These are phyloP conservation scores for Pica pica DNA, from an alignment of 2,113 vertebrate species.

Conservation along the genomic window DNA sequence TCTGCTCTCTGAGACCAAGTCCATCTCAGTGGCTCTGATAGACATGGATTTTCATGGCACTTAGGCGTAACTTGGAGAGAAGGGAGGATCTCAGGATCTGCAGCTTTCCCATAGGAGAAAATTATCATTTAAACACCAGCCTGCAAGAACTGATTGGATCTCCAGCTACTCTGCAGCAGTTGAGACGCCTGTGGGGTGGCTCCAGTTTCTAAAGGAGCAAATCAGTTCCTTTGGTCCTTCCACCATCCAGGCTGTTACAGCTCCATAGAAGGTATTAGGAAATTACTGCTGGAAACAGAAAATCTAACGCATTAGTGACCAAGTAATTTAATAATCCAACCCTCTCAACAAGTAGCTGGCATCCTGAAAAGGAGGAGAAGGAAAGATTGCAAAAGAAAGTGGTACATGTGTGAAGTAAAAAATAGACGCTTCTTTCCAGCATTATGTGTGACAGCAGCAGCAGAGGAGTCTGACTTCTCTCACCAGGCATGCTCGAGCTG, in stretches of 20 bases:
- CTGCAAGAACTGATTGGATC: not conserved
- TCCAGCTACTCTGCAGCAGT: not conserved
- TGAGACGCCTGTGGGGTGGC: not conserved
- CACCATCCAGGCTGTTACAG: not conserved
- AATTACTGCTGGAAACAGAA: not conserved
- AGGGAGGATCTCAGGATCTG: not conserved
- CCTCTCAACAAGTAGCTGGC: not conserved
- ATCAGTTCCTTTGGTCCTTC: fast-evolving
- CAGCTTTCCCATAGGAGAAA: not conserved
- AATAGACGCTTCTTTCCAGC: not conserved
- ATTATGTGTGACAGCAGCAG: not conserved
- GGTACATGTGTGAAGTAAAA: not conserved
- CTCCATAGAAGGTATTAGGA: not conserved
- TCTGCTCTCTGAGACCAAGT: not conserved
- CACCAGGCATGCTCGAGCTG: fast-evolving
- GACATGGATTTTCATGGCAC: not conserved
- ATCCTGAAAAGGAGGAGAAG: not conserved
- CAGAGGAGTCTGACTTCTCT: not conserved
- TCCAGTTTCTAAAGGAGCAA: not conserved
- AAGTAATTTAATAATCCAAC: not conserved
- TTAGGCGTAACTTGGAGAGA: not conserved
- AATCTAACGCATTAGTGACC: not conserved
- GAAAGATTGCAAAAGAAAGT: not conserved
- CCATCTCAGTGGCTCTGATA: not conserved
- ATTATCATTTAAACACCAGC: not conserved